A percentile compares a stretch with the other conserved stretches of the same genome.
Conservation (phyloP, 2,888 invertebrate species). For the Hirtodrosophila alboralis region DNA sequence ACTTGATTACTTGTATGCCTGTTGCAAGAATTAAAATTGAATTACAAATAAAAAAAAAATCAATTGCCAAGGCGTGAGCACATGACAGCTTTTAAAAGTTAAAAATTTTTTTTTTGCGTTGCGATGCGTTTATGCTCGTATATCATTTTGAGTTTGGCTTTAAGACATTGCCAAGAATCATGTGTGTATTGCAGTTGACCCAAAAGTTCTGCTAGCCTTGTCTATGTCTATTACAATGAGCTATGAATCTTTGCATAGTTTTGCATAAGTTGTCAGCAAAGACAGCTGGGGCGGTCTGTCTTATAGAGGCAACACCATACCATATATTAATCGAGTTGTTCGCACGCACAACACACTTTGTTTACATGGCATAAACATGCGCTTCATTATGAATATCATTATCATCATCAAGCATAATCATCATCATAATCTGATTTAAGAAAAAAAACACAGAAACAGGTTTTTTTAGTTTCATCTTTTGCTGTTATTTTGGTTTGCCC, state of each 20-base stretch:
- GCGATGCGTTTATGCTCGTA: slow-evolving; percentile 52
- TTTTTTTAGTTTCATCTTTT: slow-evolving; percentile 40
- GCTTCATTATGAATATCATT: slow-evolving; percentile 9
- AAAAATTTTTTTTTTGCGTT: slow-evolving; percentile 19
- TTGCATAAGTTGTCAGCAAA: slow-evolving; percentile 62
- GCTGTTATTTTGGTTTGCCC: slow-evolving; percentile 52
- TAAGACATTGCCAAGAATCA: slow-evolving; percentile 13
- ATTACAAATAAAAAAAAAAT: slow-evolving; percentile 33
- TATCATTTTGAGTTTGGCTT: slow-evolving; percentile 31
- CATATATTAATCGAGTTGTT: slow-evolving; percentile 69
- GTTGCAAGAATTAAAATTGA: slow-evolving; percentile 28
- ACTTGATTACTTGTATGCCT: slow-evolving; percentile 17
- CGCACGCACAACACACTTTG: slow-evolving; percentile 67
- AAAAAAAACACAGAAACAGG: slow-evolving; percentile 47
- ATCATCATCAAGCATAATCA: slow-evolving; percentile 15
- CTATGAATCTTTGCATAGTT: slow-evolving; percentile 65
- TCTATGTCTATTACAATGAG: slow-evolving; percentile 36
- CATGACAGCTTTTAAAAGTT: slow-evolving; percentile 42
- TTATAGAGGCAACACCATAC: slow-evolving; percentile 27
- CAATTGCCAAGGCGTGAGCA: slow-evolving; percentile 45
- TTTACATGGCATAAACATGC: slow-evolving; percentile 60
- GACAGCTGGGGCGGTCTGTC: slow-evolving; percentile 56
- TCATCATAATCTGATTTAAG: slow-evolving; percentile 42
- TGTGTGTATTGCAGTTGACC: slow-evolving; percentile 32
- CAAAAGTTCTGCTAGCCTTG: slow-evolving; percentile 61